Percentiles rank a stretch among this genome's conserved stretches.
These are phyloP conservation scores for Hydrocynus forskahlii DNA, from an alignment of 2,797 vertebrate genomes.

Conservation along the genomic window DNA sequence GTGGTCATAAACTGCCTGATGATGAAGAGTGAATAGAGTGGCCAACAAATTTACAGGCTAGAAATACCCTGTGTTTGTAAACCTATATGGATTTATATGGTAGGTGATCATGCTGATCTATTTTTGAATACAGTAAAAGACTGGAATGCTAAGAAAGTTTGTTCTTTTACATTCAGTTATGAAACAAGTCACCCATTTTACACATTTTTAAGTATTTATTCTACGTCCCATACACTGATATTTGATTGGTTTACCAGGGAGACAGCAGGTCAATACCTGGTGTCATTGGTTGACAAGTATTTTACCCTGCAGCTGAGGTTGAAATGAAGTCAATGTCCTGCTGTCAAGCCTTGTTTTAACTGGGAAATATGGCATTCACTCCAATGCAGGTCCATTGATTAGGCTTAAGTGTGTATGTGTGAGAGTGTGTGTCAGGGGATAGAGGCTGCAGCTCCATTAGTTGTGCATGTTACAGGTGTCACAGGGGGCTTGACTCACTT, in stretches of 20 bases:
- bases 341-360: constrained; percentile 59
- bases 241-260: constrained; percentile 63
- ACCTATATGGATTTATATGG: neutral
- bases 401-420: constrained; percentile 55
- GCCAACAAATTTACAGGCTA: too few relatives aligned
- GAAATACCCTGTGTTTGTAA: neutral
- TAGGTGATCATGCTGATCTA: neutral
- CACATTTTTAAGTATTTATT: neutral
- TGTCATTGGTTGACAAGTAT: constrained; percentile 78
- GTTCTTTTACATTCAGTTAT: neutral
- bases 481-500: constrained; percentile 74
- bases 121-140: neutral
- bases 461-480: constrained; percentile 79
- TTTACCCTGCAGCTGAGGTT: constrained; percentile 71
- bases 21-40: too few relatives aligned
- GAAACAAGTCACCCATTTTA: neutral
- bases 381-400: constrained; percentile 60
- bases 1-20: too few relatives aligned
- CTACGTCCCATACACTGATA: neutral
- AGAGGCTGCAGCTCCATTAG: constrained; percentile 73
- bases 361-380: constrained; percentile 50
- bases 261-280: constrained; percentile 82
- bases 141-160: neutral
- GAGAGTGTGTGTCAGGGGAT: constrained; percentile 36
- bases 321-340: constrained; percentile 69